These are phyloP conservation scores for Apodemia hepburni DNA, from an alignment of 2,888 invertebrate genomes.

Conservation along the genomic window DNA sequence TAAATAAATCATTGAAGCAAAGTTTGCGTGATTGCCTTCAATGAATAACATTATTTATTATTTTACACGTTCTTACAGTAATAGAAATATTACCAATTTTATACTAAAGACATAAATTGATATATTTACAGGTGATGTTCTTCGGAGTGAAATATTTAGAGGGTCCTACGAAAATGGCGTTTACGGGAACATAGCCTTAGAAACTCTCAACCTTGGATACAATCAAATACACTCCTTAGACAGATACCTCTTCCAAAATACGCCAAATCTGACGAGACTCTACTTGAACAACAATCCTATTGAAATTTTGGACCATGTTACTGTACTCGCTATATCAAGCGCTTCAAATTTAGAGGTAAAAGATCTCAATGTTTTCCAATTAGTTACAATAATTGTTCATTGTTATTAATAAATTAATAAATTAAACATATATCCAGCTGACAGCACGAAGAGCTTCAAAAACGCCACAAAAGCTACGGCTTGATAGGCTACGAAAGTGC, in stretches of 20 bases:
- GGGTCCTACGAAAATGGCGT: constrained; percentile 80
- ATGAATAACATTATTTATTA: too few species aligned
- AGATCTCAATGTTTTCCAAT: not conserved
- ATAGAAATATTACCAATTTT: too few species aligned
- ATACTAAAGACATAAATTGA: not conserved
- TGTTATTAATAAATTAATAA: not conserved
- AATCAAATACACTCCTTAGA: constrained; percentile 83
- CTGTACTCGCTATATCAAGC: constrained; percentile 78
- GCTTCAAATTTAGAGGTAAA: constrained; percentile 77
- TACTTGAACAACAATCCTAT: constrained; percentile 83
- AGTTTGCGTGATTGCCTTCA: too few species aligned
- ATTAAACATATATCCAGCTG: too few species aligned
- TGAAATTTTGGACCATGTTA: constrained; percentile 79
- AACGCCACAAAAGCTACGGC: too few species aligned
- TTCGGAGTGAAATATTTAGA: constrained; percentile 83
- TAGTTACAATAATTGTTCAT: not conserved
- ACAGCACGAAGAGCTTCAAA: too few species aligned
- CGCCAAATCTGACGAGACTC: constrained; percentile 80
- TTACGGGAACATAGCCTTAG: constrained; percentile 80
- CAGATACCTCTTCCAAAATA: constrained; percentile 82
- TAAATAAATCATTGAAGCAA: too few species aligned
- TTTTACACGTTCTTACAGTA: too few species aligned
- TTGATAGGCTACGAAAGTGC: too few species aligned
- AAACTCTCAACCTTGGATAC: constrained; percentile 81
- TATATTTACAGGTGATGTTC: constrained; percentile 74